Conservation (phyloP, 2,113 vertebrate species). For the Thermophis baileyi region DNA sequence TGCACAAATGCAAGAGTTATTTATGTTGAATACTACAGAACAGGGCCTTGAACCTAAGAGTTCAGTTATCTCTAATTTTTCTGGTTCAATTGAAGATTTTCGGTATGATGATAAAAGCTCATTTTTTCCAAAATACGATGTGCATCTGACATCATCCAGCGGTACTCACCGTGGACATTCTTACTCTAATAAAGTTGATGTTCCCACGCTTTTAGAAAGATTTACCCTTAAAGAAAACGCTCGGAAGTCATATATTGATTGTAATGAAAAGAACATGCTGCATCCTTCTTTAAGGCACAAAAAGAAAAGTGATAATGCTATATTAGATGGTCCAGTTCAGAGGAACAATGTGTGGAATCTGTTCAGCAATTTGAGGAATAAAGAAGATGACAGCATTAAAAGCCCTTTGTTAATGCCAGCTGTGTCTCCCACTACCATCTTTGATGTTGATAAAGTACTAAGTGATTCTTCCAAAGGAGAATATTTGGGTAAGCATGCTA, state of each 20-base stretch:
- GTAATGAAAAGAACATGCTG: constrained; percentile 25
- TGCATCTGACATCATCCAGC: constrained; percentile 32
- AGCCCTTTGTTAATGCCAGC: background rate
- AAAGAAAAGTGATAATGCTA: constrained; percentile 40
- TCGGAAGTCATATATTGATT: constrained; percentile 1
- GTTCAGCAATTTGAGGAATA: constrained; percentile 48
- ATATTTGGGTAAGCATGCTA: constrained; percentile 44
- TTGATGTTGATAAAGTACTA: constrained; percentile 8
- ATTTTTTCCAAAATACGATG: constrained; percentile 31
- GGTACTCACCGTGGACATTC: background rate
- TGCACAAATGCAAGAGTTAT: background rate
- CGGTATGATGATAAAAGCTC: background rate
- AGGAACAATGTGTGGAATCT: constrained; percentile 44
- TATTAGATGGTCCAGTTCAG: constrained; percentile 28
- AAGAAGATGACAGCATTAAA: constrained; percentile 3
- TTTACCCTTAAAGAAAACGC: constrained; percentile 66
- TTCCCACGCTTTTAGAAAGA: constrained; percentile 71
- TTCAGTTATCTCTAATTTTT: background rate
- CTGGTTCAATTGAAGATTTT: constrained; percentile 21
- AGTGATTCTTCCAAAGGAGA: constrained; percentile 21
- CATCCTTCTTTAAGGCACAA: constrained; percentile 58
- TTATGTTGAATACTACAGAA: background rate
- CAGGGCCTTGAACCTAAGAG: background rate
- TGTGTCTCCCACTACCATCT: background rate
- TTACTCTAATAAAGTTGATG: constrained; percentile 61